Evolutionary conservation across 2,797 vertebrate species (phyloP).

Genomic region (Danio aesculapii): DNA sequence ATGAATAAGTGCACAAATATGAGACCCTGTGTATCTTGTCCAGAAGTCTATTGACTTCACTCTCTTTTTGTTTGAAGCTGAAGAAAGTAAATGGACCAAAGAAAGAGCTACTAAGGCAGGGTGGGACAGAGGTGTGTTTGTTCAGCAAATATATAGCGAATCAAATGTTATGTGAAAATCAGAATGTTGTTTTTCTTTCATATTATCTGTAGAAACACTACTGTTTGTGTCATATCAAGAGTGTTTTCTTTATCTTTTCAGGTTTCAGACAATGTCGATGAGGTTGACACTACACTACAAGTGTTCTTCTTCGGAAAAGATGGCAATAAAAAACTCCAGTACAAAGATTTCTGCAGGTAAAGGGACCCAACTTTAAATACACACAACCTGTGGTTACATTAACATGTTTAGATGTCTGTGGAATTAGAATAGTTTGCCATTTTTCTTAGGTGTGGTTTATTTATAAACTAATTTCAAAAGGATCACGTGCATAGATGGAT

Average conservation of each 20-base stretch:
- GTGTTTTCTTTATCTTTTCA: conserved; percentile 67
- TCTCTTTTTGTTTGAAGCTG: conserved; percentile 78
- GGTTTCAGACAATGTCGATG: conserved; percentile 70
- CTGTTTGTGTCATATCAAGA: neutral
- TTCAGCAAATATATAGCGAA: neutral
- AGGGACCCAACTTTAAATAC: neutral
- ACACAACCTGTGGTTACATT: neutral
- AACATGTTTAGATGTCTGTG: neutral
- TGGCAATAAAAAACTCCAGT: conserved; percentile 89
- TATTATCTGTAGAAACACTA: neutral
- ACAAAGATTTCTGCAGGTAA: conserved; percentile 89
- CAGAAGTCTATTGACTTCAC: neutral
- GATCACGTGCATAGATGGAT: too few species aligned
- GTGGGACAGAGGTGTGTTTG: conserved; percentile 67
- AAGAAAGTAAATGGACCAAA: conserved; percentile 92
- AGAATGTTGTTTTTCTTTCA: neutral
- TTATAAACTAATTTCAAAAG: too few species aligned
- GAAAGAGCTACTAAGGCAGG: conserved; percentile 73
- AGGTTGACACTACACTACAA: conserved; percentile 88
- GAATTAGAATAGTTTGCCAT: too few species aligned
- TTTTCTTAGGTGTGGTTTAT: too few species aligned
- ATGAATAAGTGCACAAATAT: conserved; percentile 1
- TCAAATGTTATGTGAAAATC: conserved; percentile 11
- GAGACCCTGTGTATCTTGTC: neutral
- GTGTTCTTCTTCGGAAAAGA: conserved; percentile 91